Evolutionary conservation across 2,888 invertebrate species (phyloP).

Genomic region (Eumacrocentrus americanus): DNA sequence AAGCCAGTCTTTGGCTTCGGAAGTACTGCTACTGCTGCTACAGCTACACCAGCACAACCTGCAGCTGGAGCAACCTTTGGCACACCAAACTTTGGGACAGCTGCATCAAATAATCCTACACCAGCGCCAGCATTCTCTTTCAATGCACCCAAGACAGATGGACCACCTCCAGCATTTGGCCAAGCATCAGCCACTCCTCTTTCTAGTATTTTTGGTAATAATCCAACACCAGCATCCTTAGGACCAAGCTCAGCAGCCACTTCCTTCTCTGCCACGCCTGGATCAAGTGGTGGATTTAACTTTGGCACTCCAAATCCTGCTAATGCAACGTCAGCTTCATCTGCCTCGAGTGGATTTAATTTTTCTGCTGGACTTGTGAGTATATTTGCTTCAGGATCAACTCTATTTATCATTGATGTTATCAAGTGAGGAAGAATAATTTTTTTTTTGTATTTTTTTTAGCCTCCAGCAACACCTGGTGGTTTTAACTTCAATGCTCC

Average conservation of each 20-base stretch:
- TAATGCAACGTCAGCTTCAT: slow-evolving; percentile 34
- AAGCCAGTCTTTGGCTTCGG: slow-evolving; percentile 11
- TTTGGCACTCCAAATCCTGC: slow-evolving; percentile 20
- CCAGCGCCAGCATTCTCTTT: slow-evolving; percentile 44
- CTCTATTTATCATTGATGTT: too few species aligned
- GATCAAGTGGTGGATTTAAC: slow-evolving; percentile 27
- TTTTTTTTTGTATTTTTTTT: slow-evolving; percentile 28
- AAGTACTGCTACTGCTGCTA: slow-evolving; percentile 23
- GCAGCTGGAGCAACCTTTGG: not conserved
- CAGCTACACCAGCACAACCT: slow-evolving; percentile 14
- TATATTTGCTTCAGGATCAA: too few species aligned
- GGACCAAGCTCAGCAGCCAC: slow-evolving; percentile 21
- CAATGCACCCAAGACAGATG: slow-evolving; percentile 47
- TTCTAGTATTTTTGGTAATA: slow-evolving; percentile 46
- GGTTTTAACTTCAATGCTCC: slow-evolving; percentile 56
- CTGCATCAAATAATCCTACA: slow-evolving; percentile 33
- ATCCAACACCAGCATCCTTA: slow-evolving; percentile 35
- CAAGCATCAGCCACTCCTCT: slow-evolving; percentile 41
- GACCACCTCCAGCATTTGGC: slow-evolving; percentile 42
- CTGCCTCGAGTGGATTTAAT: slow-evolving; percentile 46
- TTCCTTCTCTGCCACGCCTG: slow-evolving; percentile 30
- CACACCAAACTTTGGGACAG: slow-evolving; percentile 29
- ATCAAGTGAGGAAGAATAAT: slow-evolving; percentile 6
- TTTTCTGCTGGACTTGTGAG: slow-evolving; percentile 47
- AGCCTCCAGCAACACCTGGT: slow-evolving; percentile 45